Evolutionary conservation across 2,888 invertebrate genomes (phyloP).

Genomic region (Herminia tarsipennalis): DNA sequence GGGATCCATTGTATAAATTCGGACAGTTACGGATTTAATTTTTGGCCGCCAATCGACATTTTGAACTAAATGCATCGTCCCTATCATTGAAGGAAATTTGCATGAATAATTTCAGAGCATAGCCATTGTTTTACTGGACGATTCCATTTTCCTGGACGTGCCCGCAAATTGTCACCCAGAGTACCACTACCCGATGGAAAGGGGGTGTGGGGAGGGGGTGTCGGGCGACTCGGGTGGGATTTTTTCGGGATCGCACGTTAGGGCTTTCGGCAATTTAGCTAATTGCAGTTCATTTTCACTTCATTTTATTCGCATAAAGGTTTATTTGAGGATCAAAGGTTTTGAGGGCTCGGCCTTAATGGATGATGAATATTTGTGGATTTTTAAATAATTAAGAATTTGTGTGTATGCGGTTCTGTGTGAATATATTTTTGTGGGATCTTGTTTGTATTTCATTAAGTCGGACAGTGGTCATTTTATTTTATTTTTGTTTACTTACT

Average conservation of each 20-base stretch:
- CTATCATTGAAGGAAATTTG: constrained; percentile 58
- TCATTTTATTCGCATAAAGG: constrained; percentile 54
- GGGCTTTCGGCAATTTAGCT: constrained; percentile 53
- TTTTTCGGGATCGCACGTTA: constrained; percentile 52
- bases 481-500: background rate
- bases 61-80: constrained; percentile 48
- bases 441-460: background rate
- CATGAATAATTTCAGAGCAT: constrained; percentile 60
- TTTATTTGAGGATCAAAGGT: constrained; percentile 47
- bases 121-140: constrained; percentile 43
- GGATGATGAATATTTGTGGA: constrained; percentile 39
- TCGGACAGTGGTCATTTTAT: background rate
- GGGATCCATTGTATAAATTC: constrained; percentile 22
- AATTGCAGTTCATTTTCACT: constrained; percentile 61
- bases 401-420: background rate
- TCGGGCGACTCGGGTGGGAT: constrained; percentile 22
- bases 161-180: constrained; percentile 53
- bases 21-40: constrained; percentile 46
- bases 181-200: constrained; percentile 34
- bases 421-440: no score
- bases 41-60: constrained; percentile 45
- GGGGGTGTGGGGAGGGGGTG: constrained; percentile 5
- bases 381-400: constrained; percentile 2
- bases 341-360: constrained; percentile 32
- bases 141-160: constrained; percentile 47